Conservation (phyloP, 1,140 invertebrate genomes). For the Helicoverpa zea region DNA sequence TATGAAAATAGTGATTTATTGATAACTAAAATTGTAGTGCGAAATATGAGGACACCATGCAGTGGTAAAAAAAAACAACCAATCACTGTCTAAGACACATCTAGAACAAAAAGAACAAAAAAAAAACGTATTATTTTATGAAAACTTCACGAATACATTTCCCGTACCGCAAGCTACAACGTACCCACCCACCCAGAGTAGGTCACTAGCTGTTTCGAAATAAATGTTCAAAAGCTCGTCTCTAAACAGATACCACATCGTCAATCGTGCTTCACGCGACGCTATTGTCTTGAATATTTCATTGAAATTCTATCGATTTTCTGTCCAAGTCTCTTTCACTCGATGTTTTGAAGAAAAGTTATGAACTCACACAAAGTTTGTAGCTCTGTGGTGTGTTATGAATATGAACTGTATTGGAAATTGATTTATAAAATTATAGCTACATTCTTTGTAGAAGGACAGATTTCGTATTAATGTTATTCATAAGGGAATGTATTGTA, state of each 20-base stretch:
- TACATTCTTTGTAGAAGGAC: too few relatives aligned
- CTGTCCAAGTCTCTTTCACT: background rate
- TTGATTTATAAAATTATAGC: too few relatives aligned
- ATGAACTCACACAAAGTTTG: conserved; percentile 2
- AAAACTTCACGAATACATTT: background rate
- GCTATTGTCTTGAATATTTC: conserved; percentile 48
- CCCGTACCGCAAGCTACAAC: background rate
- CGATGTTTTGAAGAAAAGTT: conserved; percentile 31
- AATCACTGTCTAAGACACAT: too few relatives aligned
- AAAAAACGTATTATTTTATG: background rate
- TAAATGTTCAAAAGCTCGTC: conserved; percentile 28
- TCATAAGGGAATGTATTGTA: too few relatives aligned
- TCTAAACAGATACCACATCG: conserved; percentile 1
- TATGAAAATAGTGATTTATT: too few relatives aligned
- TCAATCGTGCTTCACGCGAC: conserved; percentile 25
- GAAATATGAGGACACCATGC: too few relatives aligned
- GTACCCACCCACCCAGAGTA: conserved; percentile 41
- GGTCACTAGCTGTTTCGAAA: conserved; percentile 53
- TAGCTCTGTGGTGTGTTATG: background rate
- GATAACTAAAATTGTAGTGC: too few relatives aligned
- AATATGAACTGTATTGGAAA: background rate
- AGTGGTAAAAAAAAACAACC: too few relatives aligned
- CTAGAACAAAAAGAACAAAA: too few relatives aligned
- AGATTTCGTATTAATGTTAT: too few relatives aligned
- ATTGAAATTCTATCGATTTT: conserved; percentile 38